These are phyloP conservation scores for Brienomyrus brachyistius DNA, from an alignment of 2,113 vertebrate species.

Conservation along the genomic window DNA sequence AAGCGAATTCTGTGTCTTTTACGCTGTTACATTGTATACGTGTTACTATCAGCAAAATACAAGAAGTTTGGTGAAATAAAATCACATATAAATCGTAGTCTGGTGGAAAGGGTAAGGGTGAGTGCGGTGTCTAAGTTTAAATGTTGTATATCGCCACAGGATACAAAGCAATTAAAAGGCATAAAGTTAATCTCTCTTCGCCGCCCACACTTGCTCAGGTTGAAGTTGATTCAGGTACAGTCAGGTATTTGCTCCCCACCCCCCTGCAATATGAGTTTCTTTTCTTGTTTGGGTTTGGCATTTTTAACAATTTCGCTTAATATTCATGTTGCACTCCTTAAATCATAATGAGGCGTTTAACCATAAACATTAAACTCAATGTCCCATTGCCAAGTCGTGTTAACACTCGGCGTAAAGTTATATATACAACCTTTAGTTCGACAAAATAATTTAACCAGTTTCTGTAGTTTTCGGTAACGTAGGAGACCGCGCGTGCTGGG, in stretches of 20 bases:
- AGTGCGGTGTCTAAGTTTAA: neutral
- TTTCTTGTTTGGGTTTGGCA: neutral
- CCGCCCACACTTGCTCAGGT: neutral
- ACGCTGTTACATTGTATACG: neutral
- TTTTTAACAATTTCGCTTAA: neutral
- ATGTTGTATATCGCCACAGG: neutral
- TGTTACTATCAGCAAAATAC: neutral
- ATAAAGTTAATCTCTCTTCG: neutral
- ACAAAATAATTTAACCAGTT: neutral
- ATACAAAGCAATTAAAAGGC: neutral
- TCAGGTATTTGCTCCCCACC: neutral
- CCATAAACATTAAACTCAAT: neutral
- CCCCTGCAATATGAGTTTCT: neutral
- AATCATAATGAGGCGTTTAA: neutral
- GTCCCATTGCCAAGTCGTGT: neutral
- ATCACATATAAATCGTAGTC: neutral
- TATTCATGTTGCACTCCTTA: neutral
- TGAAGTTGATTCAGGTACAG: neutral
- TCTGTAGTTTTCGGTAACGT: neutral
- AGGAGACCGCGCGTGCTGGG: neutral
- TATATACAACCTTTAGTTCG: neutral
- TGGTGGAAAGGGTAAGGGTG: neutral
- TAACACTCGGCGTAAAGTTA: neutral
- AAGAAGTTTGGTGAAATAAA: neutral
- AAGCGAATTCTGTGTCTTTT: neutral